Base-by-base conservation (phyloP, 30 jellyfish, hydroid and myxozoan species). In the Catostylus mosaicus region DNA sequence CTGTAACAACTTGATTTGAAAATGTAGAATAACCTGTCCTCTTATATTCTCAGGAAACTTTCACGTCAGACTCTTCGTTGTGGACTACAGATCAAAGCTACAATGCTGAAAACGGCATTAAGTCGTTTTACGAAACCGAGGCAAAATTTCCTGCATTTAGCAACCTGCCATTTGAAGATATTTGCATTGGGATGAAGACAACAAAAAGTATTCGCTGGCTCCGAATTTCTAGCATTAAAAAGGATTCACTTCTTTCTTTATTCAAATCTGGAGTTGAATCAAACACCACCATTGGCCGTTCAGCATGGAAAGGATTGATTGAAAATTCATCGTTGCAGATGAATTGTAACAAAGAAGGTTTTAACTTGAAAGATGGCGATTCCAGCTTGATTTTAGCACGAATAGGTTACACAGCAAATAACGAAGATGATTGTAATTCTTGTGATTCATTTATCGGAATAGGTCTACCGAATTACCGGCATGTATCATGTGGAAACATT, bases 91-190 rank as follows among this genome's bases (percentile, higher is more conserved):
- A 70, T 18, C 36, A 35, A 3, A 67, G 35, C 16, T 33, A 70
- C 66, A 35, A 70, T 12, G 31, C 34, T 40, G 82, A 70, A 51
- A 10, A 31, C 20, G 82, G 82, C 16, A 27, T 70, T 23, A 40
- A 70, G 66, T 70, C 82, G 37, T 70, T 70, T 47, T 23, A 33
- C 30, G 46, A 40, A 22, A 37, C 35, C 16, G 82, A 70, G 38
- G 82, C 82, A 35, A 70, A 70, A 67, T 70, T 70, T n/a, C 46
- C 82, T n/a, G 82, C 67, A 19, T 70, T 70, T 51, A 37, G 57
- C 46, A 16, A 70, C 6, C 8, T 37, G 0, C 1, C 67, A 19
- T 70, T 70, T 30, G 82, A 35, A 33, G 67, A 70, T 5, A 33
- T 70, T 1, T 70, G 82, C 82, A 46, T 70, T 37, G 82, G 82